Conservation (phyloP, 2,113 vertebrate species). For the Promerops cafer region DNA sequence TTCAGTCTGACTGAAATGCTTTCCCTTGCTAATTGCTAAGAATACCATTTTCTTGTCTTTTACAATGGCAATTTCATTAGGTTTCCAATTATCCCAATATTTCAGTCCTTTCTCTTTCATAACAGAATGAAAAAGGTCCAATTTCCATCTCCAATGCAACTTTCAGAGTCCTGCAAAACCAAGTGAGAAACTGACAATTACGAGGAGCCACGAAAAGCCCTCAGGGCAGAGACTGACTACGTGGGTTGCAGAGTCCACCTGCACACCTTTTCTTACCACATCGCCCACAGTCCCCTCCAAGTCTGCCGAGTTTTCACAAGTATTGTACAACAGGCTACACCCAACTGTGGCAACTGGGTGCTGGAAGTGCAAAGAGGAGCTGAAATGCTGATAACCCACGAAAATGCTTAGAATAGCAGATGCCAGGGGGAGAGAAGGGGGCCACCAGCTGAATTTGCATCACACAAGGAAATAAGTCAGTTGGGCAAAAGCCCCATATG, state of each 20-base stretch:
- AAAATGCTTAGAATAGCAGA: slow-evolving; percentile 14
- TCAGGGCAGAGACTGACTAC: not conserved
- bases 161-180: not conserved
- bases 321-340: not conserved
- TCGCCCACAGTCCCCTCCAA: not conserved
- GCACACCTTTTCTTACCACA: not conserved
- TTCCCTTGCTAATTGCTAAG: not conserved
- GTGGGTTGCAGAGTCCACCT: not conserved
- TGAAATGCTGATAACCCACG: not conserved
- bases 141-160: not conserved
- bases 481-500: slow-evolving; percentile 10
- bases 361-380: not conserved
- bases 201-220: accelerated
- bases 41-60: not conserved
- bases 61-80: not conserved
- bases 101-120: not conserved
- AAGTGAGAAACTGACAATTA: not conserved
- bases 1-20: not conserved
- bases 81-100: not conserved
- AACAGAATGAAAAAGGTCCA: not conserved
- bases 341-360: not conserved
- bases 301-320: not conserved
- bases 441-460: not conserved
- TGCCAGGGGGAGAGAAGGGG: slow-evolving; percentile 1
- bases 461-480: not conserved